Conservation (phyloP, 2,888 invertebrate genomes). For the Cabera pusaria region DNA sequence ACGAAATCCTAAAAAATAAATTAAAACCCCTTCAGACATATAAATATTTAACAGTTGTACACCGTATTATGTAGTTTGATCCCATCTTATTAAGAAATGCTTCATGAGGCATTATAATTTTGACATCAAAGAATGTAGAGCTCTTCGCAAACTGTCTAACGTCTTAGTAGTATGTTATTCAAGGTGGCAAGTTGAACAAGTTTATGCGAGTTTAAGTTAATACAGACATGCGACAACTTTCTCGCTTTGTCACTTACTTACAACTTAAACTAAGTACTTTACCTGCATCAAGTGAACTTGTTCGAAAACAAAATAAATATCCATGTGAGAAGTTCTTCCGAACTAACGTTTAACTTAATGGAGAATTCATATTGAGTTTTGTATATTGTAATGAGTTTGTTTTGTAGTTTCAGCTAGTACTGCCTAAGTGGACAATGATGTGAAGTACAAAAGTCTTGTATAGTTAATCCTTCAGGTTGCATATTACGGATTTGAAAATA, state of each 20-base stretch:
- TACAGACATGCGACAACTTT: conserved; percentile 40
- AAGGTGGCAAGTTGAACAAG: conserved; percentile 45
- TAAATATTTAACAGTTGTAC: no score
- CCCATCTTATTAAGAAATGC: no score
- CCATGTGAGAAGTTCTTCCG: conserved; percentile 10
- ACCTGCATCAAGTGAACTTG: conserved; percentile 30
- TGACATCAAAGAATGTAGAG: conserved; percentile 2
- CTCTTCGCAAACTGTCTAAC: conserved; percentile 20
- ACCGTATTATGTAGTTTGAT: no score
- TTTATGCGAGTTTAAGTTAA: conserved; percentile 48
- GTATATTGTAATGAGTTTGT: no score
- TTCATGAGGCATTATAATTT: not conserved
- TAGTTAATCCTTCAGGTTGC: no score
- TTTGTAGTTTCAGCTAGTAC: no score
- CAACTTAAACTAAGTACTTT: conserved; percentile 33
- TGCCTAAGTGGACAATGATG: no score
- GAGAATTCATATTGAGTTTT: conserved; percentile 1
- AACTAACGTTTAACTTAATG: no score
- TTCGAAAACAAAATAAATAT: conserved; percentile 18
- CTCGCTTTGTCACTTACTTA: conserved; percentile 35
- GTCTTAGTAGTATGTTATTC: conserved; percentile 41
- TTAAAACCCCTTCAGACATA: no score
- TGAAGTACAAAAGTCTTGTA: no score
- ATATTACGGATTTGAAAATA: no score
- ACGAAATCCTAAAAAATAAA: no score